phyloP scores from a whole-genome alignment of 2,888 invertebrate genomes.

The Nysson spinosus region DNA sequence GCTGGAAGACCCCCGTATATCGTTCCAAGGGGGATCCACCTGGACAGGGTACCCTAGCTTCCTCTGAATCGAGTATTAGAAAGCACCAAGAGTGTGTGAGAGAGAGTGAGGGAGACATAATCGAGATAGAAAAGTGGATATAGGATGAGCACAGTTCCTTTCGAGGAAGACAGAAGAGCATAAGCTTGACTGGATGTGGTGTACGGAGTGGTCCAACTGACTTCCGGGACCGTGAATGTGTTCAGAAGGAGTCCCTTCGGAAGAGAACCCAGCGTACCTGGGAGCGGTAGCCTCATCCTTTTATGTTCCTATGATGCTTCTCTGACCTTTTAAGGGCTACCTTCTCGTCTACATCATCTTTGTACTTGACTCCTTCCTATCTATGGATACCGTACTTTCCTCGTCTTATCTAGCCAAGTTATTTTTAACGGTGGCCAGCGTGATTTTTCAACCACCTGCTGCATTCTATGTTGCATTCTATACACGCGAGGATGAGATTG shows the following conservation, averaged over 20 bases:
- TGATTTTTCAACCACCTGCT: too few relatives aligned
- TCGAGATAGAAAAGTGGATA: too few relatives aligned
- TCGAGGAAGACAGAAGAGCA: slow-evolving; percentile 27
- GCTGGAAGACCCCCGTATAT: slow-evolving; percentile 10
- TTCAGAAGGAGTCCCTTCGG: too few relatives aligned
- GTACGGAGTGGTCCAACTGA: slow-evolving; percentile 28
- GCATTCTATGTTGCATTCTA: too few relatives aligned
- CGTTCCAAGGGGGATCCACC: slow-evolving; percentile 10
- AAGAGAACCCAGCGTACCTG: background rate
- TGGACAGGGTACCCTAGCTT: slow-evolving; percentile 26
- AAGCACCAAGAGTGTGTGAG: background rate
- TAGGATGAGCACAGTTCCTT: slow-evolving; percentile 48
- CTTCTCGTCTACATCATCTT: slow-evolving; percentile 35
- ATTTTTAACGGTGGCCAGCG: too few relatives aligned
- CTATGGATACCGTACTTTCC: slow-evolving; percentile 1
- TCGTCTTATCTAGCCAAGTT: too few relatives aligned
- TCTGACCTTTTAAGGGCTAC: slow-evolving; percentile 27
- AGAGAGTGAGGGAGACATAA: slow-evolving; percentile 6
- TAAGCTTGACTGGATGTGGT: slow-evolving; percentile 43
- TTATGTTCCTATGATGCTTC: slow-evolving; percentile 7
- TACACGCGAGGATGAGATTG: too few relatives aligned
- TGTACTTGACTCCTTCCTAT: slow-evolving; percentile 29
- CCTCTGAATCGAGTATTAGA: slow-evolving; percentile 37
- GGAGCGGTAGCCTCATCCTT: slow-evolving; percentile 11
- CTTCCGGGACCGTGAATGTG: slow-evolving; percentile 45